These are phyloP conservation scores for Drosophila rufa DNA, from an alignment of 1,140 invertebrate genomes.

Conservation along the genomic window DNA sequence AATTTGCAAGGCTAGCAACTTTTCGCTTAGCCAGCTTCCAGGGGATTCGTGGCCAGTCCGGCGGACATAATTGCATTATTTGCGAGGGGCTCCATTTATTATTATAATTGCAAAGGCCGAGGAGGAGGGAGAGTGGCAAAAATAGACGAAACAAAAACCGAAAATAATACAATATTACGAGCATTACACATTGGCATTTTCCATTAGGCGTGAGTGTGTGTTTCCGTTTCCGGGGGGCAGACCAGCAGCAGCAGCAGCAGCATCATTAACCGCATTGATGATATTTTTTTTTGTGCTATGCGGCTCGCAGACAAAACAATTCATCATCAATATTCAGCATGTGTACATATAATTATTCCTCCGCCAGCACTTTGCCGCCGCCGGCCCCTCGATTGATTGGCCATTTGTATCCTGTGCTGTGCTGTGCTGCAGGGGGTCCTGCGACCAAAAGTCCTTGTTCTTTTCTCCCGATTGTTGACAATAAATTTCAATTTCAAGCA, in stretches of 20 bases:
- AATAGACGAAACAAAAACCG: conserved; percentile 13
- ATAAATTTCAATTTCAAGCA: conserved; percentile 60
- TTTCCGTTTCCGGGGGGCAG: conserved; percentile 47
- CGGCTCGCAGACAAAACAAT: conserved; percentile 53
- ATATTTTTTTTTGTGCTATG: conserved; percentile 3
- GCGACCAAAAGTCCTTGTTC: background rate
- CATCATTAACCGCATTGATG: conserved; percentile 69
- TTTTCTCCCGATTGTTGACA: conserved; percentile 31
- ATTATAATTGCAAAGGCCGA: conserved; percentile 62
- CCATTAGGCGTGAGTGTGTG: conserved; percentile 15
- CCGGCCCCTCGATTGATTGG: conserved; percentile 48
- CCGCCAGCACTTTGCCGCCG: background rate
- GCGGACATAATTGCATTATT: conserved; percentile 39
- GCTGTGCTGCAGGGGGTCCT: conserved; percentile 9
- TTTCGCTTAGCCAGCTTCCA: background rate
- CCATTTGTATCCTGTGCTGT: conserved; percentile 30
- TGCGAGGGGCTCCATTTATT: conserved; percentile 56
- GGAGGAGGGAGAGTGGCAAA: background rate
- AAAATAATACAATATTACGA: conserved; percentile 39
- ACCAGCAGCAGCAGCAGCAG: conserved; percentile 22
- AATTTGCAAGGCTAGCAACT: conserved; percentile 40
- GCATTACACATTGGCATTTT: conserved; percentile 12
- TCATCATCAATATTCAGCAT: conserved; percentile 69
- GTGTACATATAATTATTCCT: conserved; percentile 71
- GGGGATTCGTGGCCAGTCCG: conserved; percentile 21